These are phyloP conservation scores for Xestobium rufovillosum DNA, from an alignment of 2,888 invertebrate genomes.

Conservation along the genomic window DNA sequence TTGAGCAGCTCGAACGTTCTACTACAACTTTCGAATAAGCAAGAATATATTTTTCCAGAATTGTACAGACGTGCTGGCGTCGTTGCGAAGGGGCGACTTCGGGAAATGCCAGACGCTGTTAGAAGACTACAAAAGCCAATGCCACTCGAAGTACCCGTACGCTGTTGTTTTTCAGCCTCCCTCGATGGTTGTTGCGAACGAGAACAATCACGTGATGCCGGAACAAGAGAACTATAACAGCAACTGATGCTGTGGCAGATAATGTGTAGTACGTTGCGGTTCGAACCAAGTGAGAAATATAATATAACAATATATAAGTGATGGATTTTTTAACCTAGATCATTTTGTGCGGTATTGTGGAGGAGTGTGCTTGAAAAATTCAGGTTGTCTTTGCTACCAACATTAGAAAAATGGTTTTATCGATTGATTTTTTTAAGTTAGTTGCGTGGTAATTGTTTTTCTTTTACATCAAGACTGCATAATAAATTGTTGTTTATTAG, in stretches of 20 bases:
- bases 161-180: conserved; percentile 62
- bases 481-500: too few relatives aligned
- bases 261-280: not conserved
- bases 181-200: conserved; percentile 17
- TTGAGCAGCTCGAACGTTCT: too few relatives aligned
- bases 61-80: conserved; percentile 72
- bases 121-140: conserved; percentile 63
- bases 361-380: conserved; percentile 1
- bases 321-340: conserved; percentile 3
- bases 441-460: too few relatives aligned
- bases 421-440: too few relatives aligned
- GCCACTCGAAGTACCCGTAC: conserved; percentile 69
- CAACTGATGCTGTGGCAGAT: conserved; percentile 33
- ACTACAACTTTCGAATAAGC: too few relatives aligned
- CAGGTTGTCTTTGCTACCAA: too few relatives aligned
- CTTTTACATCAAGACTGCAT: too few relatives aligned
- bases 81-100: conserved; percentile 72
- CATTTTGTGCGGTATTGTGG: conserved; percentile 4
- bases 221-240: conserved; percentile 36
- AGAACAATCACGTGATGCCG: conserved; percentile 33
- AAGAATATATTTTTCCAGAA: too few relatives aligned
- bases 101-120: conserved; percentile 63
- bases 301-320: conserved; percentile 6
- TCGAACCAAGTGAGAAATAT: too few relatives aligned
- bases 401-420: too few relatives aligned